Base-by-base conservation (phyloP, 2,113 vertebrate genomes). In the Aegotheles bennettii region DNA sequence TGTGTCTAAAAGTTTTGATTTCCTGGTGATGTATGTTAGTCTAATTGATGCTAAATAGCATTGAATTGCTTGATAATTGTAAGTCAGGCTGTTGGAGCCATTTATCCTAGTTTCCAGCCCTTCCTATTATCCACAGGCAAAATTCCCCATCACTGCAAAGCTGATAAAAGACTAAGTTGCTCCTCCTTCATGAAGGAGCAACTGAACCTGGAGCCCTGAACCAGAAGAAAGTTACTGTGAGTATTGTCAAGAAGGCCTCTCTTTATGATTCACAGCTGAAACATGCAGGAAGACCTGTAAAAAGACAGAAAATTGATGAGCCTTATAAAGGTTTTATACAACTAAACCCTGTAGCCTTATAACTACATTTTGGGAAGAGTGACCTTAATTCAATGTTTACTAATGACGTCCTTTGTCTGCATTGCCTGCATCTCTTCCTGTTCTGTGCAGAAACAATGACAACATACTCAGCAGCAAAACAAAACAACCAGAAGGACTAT, bases 381-480 rank as follows among this genome's bases (percentile, higher is more conserved):
- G 64, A 87, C 94, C 92, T 96, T 97, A 94, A 96, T 96, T 96
- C 88, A 96, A 93, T 92, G 94, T 90, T 96, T 97, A 61, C 92
- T 95, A 95, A 97, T 94, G 86, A 82, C 2, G 50, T 91, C 88
- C 88, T 96, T 92, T 7, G 9, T 92, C 79, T 94, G 79, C 54
- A 36, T 69, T 90, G 86, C 88, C 88, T 53, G 1, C 48, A 60
- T 94, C 93, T 94, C 80, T 93, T 95, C 92, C 94, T 96, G 90
- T 75, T 74, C 86, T 94, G 57, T 47, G 33, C 43, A 53, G 79
- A 90, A 79, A 56, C 80, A 64, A 33, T 16, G 79, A 94, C 88
- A 86, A 93, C 26, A 0, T 19, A 43, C 47, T 89, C 13, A 0
- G 35, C 50, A 91, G 86, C 20, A 65, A 65, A 91, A 35, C 40